phyloP scores from a whole-genome alignment of 2,113 vertebrate genomes.

The Taurulus bubalis region DNA sequence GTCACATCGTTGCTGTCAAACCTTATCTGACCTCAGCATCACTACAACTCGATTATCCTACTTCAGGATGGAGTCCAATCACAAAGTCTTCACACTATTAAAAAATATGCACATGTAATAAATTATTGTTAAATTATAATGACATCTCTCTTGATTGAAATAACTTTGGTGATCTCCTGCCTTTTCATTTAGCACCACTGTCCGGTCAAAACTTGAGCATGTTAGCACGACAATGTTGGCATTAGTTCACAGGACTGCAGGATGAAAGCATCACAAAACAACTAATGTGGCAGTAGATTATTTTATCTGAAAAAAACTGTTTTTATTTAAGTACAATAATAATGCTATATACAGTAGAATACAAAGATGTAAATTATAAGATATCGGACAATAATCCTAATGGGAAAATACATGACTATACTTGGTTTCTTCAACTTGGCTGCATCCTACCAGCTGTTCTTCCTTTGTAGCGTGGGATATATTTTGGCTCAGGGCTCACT shows the following conservation, averaged over 20 bases:
- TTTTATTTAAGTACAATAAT: background rate
- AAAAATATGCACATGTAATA: no score
- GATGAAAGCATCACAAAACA: no score
- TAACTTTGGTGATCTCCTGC: background rate
- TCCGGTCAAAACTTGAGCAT: background rate
- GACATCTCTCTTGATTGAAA: no score
- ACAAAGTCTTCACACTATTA: no score
- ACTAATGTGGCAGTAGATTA: no score
- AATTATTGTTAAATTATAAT: no score
- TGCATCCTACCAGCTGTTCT: conserved; percentile 1
- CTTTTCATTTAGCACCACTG: background rate
- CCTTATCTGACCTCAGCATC: no score
- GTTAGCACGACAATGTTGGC: background rate
- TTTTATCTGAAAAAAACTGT: no score
- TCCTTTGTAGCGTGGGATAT: background rate
- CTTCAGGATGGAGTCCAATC: no score
- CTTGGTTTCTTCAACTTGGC: conserved; percentile 9
- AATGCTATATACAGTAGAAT: background rate
- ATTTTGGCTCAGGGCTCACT: background rate
- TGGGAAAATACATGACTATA: no score
- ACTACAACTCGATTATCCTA: no score
- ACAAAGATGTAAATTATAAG: background rate
- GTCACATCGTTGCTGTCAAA: no score
- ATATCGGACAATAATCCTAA: background rate
- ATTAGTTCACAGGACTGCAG: background rate